These are phyloP conservation scores for Gymnosoma rotundatum DNA, from an alignment of 2,888 invertebrate species.

Conservation along the genomic window DNA sequence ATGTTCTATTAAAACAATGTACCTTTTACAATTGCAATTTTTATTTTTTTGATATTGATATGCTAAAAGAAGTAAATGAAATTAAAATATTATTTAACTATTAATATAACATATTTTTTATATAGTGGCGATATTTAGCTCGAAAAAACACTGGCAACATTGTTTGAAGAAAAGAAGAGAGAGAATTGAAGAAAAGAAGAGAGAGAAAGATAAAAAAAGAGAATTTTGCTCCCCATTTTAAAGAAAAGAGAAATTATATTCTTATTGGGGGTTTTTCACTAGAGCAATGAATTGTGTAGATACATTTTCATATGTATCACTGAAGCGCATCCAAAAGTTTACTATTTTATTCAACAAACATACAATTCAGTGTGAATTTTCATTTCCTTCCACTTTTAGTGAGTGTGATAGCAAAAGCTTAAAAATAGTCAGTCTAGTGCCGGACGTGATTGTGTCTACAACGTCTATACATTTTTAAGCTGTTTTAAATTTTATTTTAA, in stretches of 20 bases:
- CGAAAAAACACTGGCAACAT: too few relatives aligned
- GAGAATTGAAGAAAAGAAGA: too few relatives aligned
- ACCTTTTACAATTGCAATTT: too few relatives aligned
- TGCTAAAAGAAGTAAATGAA: too few relatives aligned
- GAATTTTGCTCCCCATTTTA: neutral
- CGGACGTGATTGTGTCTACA: slow-evolving; percentile 60
- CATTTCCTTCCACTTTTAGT: slow-evolving; percentile 50
- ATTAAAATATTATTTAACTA: too few relatives aligned
- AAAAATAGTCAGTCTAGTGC: slow-evolving; percentile 59
- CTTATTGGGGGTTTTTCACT: slow-evolving; percentile 29
- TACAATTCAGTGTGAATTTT: slow-evolving; percentile 40
- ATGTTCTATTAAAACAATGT: too few relatives aligned
- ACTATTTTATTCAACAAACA: slow-evolving; percentile 9
- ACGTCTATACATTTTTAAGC: slow-evolving; percentile 28
- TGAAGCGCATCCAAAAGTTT: slow-evolving; percentile 62
- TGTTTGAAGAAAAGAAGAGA: too few relatives aligned
- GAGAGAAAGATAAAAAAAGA: slow-evolving; percentile 29
- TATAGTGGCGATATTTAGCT: too few relatives aligned
- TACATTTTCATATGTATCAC: slow-evolving; percentile 50
- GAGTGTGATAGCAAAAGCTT: slow-evolving; percentile 52
- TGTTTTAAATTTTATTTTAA: neutral
- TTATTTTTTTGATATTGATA: too few relatives aligned
- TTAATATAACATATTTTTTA: too few relatives aligned
- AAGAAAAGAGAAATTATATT: slow-evolving; percentile 18
- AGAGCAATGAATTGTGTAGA: slow-evolving; percentile 34